Base-by-base conservation (phyloP, 2,113 vertebrate species). In the Cryptotis parvus region DNA sequence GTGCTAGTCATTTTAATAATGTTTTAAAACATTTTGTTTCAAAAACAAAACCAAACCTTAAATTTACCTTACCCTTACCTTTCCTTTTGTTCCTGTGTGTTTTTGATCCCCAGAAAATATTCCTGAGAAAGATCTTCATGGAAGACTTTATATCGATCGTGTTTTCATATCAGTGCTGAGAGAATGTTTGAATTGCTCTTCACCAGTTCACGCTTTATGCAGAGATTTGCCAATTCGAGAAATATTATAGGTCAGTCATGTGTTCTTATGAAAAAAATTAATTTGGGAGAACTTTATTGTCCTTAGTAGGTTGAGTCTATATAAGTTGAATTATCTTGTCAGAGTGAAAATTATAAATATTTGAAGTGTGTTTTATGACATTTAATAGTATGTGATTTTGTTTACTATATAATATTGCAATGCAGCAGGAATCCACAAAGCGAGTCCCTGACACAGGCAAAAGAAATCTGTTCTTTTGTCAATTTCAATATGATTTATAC, bases 171-270 rank as follows among this genome's bases (percentile, higher is more conserved):
- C 94, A 99, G 98, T 79, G 99, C 99, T n/a, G 98, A 97, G 90
- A 99, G 98, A 95, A 99, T 99, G 99, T 99, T 99, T 94, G 98
- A 99, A 92, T 95, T 99, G 92, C 99, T 99, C 84, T 99, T 99
- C 97, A 99, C 98, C 1, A 98, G 99, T 93, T 99, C 99, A 26
- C 92, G 88, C 92, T 99, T 99, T 97, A 97, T 98, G 91, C 98
- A 98, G 96, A 98, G 98, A 94, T 99, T 99, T 95, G 87, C 98
- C 96, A 96, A 74, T 68, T 90, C 98, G 95, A 98, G 99, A 95
- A 99, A 99, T 94, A 99, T 99, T 89, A 98, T 98, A 96, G 99
- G 99, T 99, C 94, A 84, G 93, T 95, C 66, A 91, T 27, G n/a
- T 18, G 58, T 96, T 83, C 83, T 58, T 5, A 58, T 58, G 55